phyloP scores from a whole-genome alignment of 2,113 vertebrate genomes.

The Ascaphus truei region DNA sequence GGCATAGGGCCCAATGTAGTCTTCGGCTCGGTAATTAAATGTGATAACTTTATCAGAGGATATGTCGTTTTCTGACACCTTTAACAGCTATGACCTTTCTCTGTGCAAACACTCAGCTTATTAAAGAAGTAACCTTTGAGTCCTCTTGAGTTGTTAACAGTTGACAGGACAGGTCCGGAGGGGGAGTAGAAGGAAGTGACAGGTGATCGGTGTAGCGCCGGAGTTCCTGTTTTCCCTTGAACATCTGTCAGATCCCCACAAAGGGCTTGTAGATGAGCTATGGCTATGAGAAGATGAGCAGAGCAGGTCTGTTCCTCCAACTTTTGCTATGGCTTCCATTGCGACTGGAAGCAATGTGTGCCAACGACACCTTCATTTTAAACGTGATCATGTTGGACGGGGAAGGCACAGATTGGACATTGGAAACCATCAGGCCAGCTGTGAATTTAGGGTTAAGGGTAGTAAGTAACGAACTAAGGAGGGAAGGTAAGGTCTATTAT shows the following conservation, averaged over 20 bases:
- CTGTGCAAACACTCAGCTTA: conserved; percentile 54
- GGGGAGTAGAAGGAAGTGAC: conserved; percentile 47
- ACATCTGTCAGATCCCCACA: neutral
- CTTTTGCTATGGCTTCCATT: conserved; percentile 15
- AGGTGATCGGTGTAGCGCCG: conserved; percentile 30
- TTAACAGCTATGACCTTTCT: conserved; percentile 60
- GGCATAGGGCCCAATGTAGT: neutral
- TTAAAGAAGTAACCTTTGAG: conserved; percentile 59
- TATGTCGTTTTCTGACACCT: conserved; percentile 9
- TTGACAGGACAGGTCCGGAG: conserved; percentile 45
- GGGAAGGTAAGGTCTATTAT: conserved; percentile 50
- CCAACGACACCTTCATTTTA: conserved; percentile 51
- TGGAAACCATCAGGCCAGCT: conserved; percentile 46
- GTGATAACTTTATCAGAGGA: neutral
- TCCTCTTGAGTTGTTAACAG: conserved; percentile 54
- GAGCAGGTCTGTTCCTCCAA: neutral
- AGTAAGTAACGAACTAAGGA: conserved; percentile 50
- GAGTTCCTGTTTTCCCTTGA: conserved; percentile 32
- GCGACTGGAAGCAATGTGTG: conserved; percentile 36
- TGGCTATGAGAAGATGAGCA: neutral
- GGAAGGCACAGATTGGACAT: conserved; percentile 57
- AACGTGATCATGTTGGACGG: conserved; percentile 86
- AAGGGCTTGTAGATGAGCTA: neutral
- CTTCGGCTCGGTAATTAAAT: neutral
- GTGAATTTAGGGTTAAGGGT: conserved; percentile 56